Evolutionary conservation across 2,113 vertebrate species (phyloP).

Genomic region (Nyctereutes procyonoides): DNA sequence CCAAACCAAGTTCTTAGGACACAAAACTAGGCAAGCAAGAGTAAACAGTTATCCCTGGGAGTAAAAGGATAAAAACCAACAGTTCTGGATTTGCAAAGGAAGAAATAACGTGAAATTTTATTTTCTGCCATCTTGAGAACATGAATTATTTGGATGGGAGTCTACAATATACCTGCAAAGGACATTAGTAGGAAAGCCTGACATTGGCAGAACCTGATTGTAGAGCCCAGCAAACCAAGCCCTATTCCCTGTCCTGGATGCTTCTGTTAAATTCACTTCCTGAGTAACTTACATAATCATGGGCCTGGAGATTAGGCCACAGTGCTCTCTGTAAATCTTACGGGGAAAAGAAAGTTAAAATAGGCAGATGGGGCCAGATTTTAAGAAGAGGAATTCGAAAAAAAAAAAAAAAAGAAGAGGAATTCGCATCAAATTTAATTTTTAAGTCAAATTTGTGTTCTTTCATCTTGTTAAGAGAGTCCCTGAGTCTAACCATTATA

Average conservation of each 20-base stretch:
- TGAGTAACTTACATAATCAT: background rate
- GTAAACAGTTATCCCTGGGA: background rate
- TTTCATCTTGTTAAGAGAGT: background rate
- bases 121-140: background rate
- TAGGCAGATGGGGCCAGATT: background rate
- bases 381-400: background rate
- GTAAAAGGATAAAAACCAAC: background rate
- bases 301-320: background rate
- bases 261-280: background rate
- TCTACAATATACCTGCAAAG: background rate
- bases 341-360: background rate
- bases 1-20: background rate
- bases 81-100: background rate
- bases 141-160: background rate
- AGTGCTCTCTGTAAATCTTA: background rate
- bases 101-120: background rate
- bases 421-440: background rate
- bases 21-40: background rate
- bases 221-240: background rate
- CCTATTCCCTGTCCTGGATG: background rate
- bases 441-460: background rate
- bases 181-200: background rate
- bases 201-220: background rate
- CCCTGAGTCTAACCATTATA: background rate
- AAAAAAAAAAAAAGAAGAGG: too few relatives aligned